Conservation (phyloP, 2,888 invertebrate genomes). For the Podotricha telesiphe region DNA sequence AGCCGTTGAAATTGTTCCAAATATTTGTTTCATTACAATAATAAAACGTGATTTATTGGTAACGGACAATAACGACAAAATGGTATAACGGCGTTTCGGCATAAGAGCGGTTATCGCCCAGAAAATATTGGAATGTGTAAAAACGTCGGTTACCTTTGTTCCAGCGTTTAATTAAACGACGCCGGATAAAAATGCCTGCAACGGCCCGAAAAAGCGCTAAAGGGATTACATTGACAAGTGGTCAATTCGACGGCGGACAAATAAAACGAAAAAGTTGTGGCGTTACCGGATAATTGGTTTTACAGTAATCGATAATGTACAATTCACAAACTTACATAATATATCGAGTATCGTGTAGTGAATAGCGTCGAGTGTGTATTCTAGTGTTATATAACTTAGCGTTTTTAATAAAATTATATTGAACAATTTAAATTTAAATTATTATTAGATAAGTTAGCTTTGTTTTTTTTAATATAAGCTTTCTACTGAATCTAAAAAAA, state of each 20-base stretch:
- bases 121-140: conserved; percentile 33
- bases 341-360: no score
- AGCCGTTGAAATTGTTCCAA: conserved; percentile 14
- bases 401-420: no score
- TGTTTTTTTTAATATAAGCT: no score
- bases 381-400: no score
- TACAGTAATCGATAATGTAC: conserved; percentile 16
- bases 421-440: no score
- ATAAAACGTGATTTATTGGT: conserved; percentile 19
- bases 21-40: conserved; percentile 30
- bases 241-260: conserved; percentile 25
- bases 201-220: conserved; percentile 20
- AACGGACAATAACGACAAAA: conserved; percentile 19
- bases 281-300: conserved; percentile 24
- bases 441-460: no score
- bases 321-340: no score
- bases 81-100: conserved; percentile 19
- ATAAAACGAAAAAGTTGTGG: conserved; percentile 26
- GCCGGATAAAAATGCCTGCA: conserved; percentile 21
- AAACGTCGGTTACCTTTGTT: conserved; percentile 30
- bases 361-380: no score
- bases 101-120: conserved; percentile 23
- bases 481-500: no score
- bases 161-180: conserved; percentile 32
- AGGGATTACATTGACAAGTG: conserved; percentile 33